Base-by-base conservation (phyloP, 53 echinoderm and acorn worm genomes). In the Crossaster papposus region DNA sequence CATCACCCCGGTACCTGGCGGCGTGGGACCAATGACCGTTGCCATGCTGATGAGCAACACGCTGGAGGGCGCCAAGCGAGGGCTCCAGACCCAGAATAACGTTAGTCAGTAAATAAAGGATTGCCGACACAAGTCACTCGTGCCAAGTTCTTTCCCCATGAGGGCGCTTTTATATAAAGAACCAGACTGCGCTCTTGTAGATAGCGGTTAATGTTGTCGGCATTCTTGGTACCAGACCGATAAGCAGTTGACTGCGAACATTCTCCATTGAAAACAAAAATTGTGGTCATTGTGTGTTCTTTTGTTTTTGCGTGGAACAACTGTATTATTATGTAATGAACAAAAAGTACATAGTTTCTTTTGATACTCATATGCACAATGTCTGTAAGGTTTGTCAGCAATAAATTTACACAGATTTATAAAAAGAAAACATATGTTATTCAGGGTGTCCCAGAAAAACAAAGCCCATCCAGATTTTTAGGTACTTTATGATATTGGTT, bases 31-130 rank as follows among this genome's bases (percentile, higher is more conserved):
- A 24, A 98, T 98, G 98, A 98, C 98, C 1, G 94, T 98, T 14
- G 96, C 98, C 79, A 98, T 98, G 98, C 91, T 98, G 68, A 96
- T 98, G 88, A 90, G 93, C 30, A 98, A 96, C 87, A 98, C 98
- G 2, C 82, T 96, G 32, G 96, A 96, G 82, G 90, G 98, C 58
- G 98, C 98, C 70, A 98, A 96, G 90, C 91, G 93, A 76, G 88
- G 36, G 12, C 89, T 98, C 1, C 83, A 15, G 28, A 77, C 64
- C 63, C 1, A 15, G 36, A 44, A 53, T 77, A 87, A 87, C 76
- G 87, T 87, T 87, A 87, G 87, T 87, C 77, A 73, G 84, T 84
- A 84, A 65, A 28, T 14, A 36, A 22, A 34, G 35, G 28, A 73
- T 55, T 0, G 36, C 82, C 4, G 62, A 32, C 51, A 35, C 37